Evolutionary conservation across 2,888 invertebrate species (phyloP).

Genomic region (Plebejus argus): DNA sequence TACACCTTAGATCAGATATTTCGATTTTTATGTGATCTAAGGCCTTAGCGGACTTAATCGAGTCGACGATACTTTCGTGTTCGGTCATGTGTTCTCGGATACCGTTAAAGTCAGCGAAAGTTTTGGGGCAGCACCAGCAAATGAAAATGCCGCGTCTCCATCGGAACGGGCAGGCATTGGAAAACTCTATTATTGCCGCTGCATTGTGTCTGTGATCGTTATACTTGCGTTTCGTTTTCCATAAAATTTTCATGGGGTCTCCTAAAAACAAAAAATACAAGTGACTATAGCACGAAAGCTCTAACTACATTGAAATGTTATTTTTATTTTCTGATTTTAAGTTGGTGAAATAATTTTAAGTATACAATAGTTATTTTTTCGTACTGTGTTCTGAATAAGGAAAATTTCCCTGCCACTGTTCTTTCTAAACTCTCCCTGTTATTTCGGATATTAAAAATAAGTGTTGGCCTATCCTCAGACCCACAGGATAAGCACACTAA

Average conservation of each 20-base stretch:
- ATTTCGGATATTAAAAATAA: too few species aligned
- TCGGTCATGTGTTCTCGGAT: conserved; percentile 55
- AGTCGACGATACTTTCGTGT: conserved; percentile 58
- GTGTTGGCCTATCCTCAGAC: too few species aligned
- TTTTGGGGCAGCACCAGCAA: conserved; percentile 62
- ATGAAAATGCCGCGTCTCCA: conserved; percentile 65
- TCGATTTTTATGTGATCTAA: conserved; percentile 63
- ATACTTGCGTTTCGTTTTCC: conserved; percentile 66
- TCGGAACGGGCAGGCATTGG: conserved; percentile 68
- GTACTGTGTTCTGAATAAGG: too few species aligned
- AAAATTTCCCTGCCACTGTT: too few species aligned
- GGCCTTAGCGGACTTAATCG: conserved; percentile 52
- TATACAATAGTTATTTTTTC: too few species aligned
- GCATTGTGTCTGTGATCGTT: conserved; percentile 72
- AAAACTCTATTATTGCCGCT: conserved; percentile 64
- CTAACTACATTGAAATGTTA: not conserved
- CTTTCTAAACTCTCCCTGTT: too few species aligned
- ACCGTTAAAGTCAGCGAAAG: conserved; percentile 60
- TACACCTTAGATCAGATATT: conserved; percentile 60
- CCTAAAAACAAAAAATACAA: conserved; percentile 68
- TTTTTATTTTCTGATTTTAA: too few species aligned
- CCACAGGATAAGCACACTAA: too few species aligned
- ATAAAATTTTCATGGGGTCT: conserved; percentile 56
- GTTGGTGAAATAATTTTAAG: too few species aligned
- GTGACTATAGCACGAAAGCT: conserved; percentile 8